phyloP scores from a whole-genome alignment of 2,113 vertebrate species.

The Athene noctua region DNA sequence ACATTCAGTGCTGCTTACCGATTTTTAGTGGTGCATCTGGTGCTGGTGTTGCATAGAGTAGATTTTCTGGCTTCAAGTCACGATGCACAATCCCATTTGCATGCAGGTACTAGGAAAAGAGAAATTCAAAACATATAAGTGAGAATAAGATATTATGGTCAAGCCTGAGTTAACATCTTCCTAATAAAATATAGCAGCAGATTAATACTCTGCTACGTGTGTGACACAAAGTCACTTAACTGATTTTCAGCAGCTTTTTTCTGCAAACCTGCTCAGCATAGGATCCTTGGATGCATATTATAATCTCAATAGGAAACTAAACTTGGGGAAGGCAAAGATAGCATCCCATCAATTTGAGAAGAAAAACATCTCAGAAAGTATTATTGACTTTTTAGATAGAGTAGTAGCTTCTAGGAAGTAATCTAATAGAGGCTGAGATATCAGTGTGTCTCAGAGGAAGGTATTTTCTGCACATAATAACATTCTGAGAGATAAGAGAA shows the following conservation, averaged over 20 bases:
- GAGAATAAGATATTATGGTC: background rate
- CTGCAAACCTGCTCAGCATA: background rate
- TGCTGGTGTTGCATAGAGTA: constrained; percentile 86
- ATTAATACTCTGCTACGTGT: background rate
- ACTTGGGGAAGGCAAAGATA: background rate
- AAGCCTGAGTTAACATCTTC: background rate
- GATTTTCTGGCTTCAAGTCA: constrained; percentile 88
- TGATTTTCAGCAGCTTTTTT: background rate
- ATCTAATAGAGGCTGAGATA: background rate
- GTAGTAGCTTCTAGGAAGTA: background rate
- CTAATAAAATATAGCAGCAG: background rate
- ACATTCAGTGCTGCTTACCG: constrained; percentile 62
- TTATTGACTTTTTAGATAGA: background rate
- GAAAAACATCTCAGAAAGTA: background rate
- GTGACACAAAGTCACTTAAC: background rate
- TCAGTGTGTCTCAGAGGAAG: background rate
- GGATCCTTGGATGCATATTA: background rate
- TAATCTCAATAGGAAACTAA: constrained; percentile 11
- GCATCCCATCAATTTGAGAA: background rate
- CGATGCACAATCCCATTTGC: constrained; percentile 89
- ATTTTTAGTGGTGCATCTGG: constrained; percentile 88
- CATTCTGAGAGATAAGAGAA: background rate
- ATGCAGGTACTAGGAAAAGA: constrained; percentile 81
- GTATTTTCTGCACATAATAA: background rate
- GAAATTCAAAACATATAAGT: background rate